These are phyloP conservation scores for Hymenochirus boettgeri DNA, from an alignment of 2,113 vertebrate species.

Conservation along the genomic window DNA sequence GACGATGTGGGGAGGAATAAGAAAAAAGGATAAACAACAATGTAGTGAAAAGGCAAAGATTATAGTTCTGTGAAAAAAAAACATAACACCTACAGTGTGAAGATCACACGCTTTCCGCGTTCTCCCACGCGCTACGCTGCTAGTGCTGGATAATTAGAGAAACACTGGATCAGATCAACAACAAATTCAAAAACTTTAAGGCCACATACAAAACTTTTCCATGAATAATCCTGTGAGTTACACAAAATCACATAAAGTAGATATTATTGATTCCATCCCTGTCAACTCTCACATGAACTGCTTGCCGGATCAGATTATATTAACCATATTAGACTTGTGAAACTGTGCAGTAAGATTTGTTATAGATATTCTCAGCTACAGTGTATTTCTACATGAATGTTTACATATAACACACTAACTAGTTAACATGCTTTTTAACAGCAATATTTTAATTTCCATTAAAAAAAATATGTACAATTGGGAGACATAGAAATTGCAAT, in stretches of 20 bases:
- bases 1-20: conserved; percentile 24
- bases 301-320: neutral
- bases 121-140: conserved; percentile 4
- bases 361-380: no score
- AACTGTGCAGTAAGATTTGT: neutral
- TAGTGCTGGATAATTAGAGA: no score
- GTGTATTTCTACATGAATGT: no score
- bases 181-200: neutral
- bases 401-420: no score
- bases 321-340: neutral
- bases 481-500: no score
- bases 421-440: no score
- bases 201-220: neutral
- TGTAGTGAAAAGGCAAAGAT: conserved; percentile 14
- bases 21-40: conserved; percentile 36
- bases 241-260: neutral
- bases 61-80: conserved; percentile 8
- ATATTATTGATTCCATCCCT: neutral
- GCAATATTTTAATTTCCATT: no score
- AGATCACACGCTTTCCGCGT: conserved; percentile 1
- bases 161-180: neutral
- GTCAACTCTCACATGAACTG: neutral
- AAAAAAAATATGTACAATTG: no score
- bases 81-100: conserved; percentile 5
- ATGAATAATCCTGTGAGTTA: neutral